A percentile compares a stretch with the other conserved stretches of the same genome.
Evolutionary conservation across 1,140 invertebrate genomes (phyloP).

Genomic region (Arion vulgaris): DNA sequence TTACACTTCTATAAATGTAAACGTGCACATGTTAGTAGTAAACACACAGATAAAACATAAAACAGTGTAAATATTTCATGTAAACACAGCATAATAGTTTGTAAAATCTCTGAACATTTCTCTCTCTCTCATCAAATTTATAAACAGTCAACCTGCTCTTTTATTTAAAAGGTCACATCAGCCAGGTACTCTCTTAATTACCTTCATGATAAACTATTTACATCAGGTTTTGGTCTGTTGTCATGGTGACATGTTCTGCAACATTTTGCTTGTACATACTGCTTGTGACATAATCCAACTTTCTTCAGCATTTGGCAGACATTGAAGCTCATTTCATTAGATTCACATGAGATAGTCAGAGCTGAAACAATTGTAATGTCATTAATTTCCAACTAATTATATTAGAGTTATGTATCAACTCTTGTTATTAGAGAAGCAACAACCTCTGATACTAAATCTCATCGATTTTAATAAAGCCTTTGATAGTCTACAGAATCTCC

Average conservation of each 20-base stretch:
- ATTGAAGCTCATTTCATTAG: constrained; percentile 56
- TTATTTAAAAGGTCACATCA: neutral
- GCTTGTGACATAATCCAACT: constrained; percentile 57
- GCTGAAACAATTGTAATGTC: constrained; percentile 54
- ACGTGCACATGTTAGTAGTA: neutral
- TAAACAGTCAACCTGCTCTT: neutral
- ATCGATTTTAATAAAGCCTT: too few species aligned
- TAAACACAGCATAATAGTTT: neutral
- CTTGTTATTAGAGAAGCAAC: too few species aligned
- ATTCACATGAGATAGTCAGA: constrained; percentile 49
- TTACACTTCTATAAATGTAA: neutral
- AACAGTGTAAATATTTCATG: neutral
- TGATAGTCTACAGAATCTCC: too few species aligned
- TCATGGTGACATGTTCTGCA: constrained; percentile 59
- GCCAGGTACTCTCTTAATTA: neutral
- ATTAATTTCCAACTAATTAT: too few species aligned
- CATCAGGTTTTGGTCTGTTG: constrained; percentile 35
- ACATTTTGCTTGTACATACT: constrained; percentile 58
- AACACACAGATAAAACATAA: neutral
- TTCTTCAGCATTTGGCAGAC: constrained; percentile 59
- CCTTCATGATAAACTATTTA: neutral
- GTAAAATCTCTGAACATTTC: neutral
- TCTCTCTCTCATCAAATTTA: neutral
- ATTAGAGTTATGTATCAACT: too few species aligned
- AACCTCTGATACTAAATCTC: too few species aligned